Evolutionary conservation across 2,797 vertebrate genomes (phyloP).

Genomic region (Tokudaia tokunoshimensis): DNA sequence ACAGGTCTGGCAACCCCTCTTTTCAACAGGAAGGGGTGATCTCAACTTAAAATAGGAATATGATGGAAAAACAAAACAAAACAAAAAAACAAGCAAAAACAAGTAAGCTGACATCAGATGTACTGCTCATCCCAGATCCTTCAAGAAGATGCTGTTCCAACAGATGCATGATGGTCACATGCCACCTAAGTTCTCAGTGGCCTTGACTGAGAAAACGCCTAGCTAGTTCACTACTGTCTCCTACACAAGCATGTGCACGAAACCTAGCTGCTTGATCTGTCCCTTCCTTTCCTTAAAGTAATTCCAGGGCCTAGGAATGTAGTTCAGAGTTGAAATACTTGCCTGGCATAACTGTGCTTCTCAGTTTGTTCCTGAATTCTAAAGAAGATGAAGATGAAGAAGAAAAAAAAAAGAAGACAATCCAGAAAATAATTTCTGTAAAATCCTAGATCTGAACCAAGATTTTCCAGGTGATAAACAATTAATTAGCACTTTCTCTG

Average conservation of each 20-base stretch:
- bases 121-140: neutral
- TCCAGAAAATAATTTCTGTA: neutral
- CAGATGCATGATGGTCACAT: fast-evolving
- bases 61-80: neutral
- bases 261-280: neutral
- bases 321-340: neutral
- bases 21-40: neutral
- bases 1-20: neutral
- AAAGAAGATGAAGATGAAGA: neutral
- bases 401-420: neutral
- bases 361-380: neutral
- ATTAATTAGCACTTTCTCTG: neutral
- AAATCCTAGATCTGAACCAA: slow-evolving; percentile 25
- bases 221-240: neutral
- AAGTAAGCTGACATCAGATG: neutral
- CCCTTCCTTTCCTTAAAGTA: slow-evolving; percentile 5
- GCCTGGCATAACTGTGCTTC: neutral
- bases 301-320: neutral
- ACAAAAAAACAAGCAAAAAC: neutral
- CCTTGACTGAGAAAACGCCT: neutral
- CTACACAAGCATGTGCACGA: neutral
- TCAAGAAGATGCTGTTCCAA: neutral
- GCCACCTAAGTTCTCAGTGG: neutral
- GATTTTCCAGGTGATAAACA: neutral
- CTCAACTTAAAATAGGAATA: neutral